Conservation (phyloP, 2,797 vertebrate genomes). For the Schizopygopsis pylzovi region DNA sequence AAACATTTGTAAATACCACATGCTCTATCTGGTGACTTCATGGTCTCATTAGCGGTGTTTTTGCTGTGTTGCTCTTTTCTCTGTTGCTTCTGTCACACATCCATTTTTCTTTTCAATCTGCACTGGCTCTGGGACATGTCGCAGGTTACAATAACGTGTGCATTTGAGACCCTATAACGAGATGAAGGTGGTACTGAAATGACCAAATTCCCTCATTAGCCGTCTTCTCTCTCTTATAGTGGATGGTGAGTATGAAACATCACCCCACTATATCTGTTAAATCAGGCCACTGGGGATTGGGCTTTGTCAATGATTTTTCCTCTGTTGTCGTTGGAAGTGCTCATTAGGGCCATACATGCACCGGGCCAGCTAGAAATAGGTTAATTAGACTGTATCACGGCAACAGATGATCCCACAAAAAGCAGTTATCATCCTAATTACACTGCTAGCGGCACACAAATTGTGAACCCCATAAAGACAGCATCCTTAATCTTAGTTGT, state of each 20-base stretch:
- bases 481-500: conserved; percentile 60
- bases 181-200: conserved; percentile 51
- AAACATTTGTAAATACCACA: conserved; percentile 18
- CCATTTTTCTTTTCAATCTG: conserved; percentile 17
- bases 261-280: conserved; percentile 64
- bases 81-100: conserved; percentile 44
- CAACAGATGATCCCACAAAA: conserved; percentile 77
- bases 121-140: conserved; percentile 42
- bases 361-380: conserved; percentile 75
- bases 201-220: conserved; percentile 56
- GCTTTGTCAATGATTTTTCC: conserved; percentile 68
- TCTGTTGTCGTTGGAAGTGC: conserved; percentile 67
- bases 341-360: conserved; percentile 75
- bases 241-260: conserved; percentile 55
- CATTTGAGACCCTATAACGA: conserved; percentile 55
- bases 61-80: conserved; percentile 14
- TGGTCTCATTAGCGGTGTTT: conserved; percentile 26
- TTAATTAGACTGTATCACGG: conserved; percentile 78
- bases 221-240: conserved; percentile 42
- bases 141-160: conserved; percentile 51
- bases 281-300: conserved; percentile 59
- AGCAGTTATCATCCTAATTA: conserved; percentile 76
- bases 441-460: conserved; percentile 68
- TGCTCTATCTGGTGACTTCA: conserved; percentile 19
- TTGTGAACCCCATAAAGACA: conserved; percentile 67